Conservation (phyloP, 2,888 invertebrate species). For the Prenolepis imparis region DNA sequence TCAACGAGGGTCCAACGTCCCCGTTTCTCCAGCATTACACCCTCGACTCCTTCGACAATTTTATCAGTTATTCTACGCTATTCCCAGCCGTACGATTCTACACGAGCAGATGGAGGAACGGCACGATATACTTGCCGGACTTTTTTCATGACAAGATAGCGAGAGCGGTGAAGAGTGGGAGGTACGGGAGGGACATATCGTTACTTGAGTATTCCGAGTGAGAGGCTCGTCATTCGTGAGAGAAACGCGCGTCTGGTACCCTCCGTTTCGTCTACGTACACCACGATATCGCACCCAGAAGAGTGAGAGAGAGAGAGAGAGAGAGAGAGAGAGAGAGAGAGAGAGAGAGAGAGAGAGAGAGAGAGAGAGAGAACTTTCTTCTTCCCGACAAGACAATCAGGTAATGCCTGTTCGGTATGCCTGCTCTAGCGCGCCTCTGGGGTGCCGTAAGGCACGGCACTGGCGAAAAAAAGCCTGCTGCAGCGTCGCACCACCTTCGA, state of each 20-base stretch:
- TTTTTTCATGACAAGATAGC: conserved; percentile 15
- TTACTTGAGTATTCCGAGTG: conserved; percentile 74
- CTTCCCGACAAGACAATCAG: conserved; percentile 82
- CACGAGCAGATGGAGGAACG: conserved; percentile 48
- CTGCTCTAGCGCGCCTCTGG: conserved; percentile 78
- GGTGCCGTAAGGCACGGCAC: conserved; percentile 81
- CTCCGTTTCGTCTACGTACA: conserved; percentile 53
- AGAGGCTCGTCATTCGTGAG: conserved; percentile 73
- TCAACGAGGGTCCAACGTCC: conserved; percentile 39
- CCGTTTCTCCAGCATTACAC: conserved; percentile 46
- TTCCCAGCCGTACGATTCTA: conserved; percentile 77
- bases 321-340: conserved; percentile 34
- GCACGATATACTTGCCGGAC: conserved; percentile 59
- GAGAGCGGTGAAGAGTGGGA: neutral
- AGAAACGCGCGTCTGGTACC: conserved; percentile 65
- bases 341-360: too few relatives aligned
- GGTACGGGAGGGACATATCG: conserved; percentile 44
- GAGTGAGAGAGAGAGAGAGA: neutral
- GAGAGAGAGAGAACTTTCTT: conserved; percentile 13
- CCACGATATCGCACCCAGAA: conserved; percentile 54
- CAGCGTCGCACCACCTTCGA: conserved; percentile 58
- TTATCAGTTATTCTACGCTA: conserved; percentile 78
- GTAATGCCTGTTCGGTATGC: conserved; percentile 86
- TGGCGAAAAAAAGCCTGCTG: conserved; percentile 67
- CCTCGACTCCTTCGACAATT: conserved; percentile 69